These are phyloP conservation scores for Casuarius casuarius DNA, from an alignment of 2,113 vertebrate genomes.

Conservation along the genomic window DNA sequence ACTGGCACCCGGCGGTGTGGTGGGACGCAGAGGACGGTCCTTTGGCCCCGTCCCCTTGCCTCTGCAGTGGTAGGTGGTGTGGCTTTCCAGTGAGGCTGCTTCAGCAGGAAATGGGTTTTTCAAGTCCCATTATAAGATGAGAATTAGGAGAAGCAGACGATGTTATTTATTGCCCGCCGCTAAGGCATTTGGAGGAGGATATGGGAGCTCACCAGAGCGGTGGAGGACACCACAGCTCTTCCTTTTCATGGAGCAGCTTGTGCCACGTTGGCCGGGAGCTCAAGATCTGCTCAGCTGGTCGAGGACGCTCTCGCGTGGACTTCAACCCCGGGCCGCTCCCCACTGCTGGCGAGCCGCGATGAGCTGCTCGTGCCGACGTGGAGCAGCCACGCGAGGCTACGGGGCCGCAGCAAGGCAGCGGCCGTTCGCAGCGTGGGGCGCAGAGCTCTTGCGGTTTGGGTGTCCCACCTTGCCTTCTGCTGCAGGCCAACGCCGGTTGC, in stretches of 20 bases:
- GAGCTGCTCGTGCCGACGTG: background rate
- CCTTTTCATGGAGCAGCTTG: too few species aligned
- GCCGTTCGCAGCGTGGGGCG: background rate
- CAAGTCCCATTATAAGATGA: background rate
- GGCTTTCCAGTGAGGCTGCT: background rate
- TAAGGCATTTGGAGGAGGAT: too few species aligned
- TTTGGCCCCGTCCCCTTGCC: background rate
- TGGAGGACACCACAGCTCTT: too few species aligned
- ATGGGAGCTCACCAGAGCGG: too few species aligned
- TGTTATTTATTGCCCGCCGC: too few species aligned
- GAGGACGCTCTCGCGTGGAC: background rate
- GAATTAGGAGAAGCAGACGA: background rate
- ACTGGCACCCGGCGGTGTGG: fast-evolving
- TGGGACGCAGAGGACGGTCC: background rate
- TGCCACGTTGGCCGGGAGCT: background rate
- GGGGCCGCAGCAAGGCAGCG: too few species aligned
- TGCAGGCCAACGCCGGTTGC: too few species aligned
- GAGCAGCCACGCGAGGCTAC: background rate
- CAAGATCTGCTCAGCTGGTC: background rate
- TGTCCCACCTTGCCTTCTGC: background rate
- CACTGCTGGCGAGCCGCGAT: background rate
- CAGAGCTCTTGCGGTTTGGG: background rate
- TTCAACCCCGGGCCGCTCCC: too few species aligned
- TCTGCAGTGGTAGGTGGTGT: background rate
- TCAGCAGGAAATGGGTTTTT: background rate